phyloP scores from a whole-genome alignment of 2,113 vertebrate species.

The Telmatochromis sp. region DNA sequence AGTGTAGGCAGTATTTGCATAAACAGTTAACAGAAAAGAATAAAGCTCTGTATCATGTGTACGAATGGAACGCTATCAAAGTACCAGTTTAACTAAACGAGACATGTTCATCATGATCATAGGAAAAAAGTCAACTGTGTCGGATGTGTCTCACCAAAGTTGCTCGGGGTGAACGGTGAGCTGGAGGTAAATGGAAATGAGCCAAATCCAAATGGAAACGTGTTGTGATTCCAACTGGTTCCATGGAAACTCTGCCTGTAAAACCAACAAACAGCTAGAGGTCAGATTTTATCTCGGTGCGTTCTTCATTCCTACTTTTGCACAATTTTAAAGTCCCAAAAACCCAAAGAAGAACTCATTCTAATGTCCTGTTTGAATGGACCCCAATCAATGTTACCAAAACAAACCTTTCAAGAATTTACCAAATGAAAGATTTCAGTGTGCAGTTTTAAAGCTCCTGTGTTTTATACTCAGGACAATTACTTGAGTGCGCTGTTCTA shows the following conservation, averaged over 20 bases:
- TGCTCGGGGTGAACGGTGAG: conserved; percentile 67
- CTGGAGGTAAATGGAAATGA: conserved; percentile 70
- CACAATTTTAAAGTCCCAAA: background rate
- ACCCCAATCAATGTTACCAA: background rate
- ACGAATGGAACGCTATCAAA: accelerated
- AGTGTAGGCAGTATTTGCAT: background rate
- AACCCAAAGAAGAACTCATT: background rate
- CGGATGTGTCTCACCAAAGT: conserved; percentile 79
- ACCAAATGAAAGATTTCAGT: background rate
- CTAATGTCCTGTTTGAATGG: background rate
- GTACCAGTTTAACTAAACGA: background rate
- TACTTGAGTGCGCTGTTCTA: background rate
- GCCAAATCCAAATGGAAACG: conserved; percentile 28
- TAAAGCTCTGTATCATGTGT: background rate
- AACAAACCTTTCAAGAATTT: background rate
- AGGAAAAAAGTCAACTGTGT: background rate
- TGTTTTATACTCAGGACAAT: background rate
- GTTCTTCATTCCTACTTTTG: background rate
- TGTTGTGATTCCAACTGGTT: conserved; percentile 24
- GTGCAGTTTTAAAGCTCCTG: background rate
- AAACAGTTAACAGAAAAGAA: background rate
- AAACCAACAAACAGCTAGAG: background rate
- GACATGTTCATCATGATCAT: background rate
- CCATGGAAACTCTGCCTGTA: conserved; percentile 44
- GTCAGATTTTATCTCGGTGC: background rate